Conservation (phyloP, 1,140 invertebrate genomes). For the Psilanteris sp. region DNA sequence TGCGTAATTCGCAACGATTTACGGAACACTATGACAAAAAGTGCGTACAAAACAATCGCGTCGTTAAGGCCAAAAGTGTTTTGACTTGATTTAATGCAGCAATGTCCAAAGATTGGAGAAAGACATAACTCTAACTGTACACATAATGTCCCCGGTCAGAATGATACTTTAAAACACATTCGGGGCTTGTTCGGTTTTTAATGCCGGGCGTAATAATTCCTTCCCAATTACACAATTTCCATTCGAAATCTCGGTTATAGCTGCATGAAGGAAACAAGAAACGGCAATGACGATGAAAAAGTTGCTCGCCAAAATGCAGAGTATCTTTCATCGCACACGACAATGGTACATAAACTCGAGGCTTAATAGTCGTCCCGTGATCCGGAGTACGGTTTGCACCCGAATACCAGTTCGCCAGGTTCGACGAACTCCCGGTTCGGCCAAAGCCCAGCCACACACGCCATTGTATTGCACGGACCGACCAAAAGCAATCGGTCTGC, state of each 20-base stretch:
- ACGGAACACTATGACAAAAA: too few relatives aligned
- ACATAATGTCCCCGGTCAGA: too few relatives aligned
- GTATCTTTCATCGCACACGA: conserved; percentile 28
- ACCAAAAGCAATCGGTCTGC: conserved; percentile 48
- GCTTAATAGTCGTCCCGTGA: conserved; percentile 31
- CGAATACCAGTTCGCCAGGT: conserved; percentile 42
- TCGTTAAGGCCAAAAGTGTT: too few relatives aligned
- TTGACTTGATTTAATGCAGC: too few relatives aligned
- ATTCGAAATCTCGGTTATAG: too few relatives aligned
- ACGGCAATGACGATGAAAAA: too few relatives aligned
- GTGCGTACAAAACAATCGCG: too few relatives aligned
- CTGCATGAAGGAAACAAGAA: not conserved
- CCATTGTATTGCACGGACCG: conserved; percentile 43
- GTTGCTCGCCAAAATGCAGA: conserved; percentile 4
- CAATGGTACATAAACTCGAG: conserved; percentile 46
- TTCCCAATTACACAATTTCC: not conserved
- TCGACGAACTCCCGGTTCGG: conserved; percentile 52
- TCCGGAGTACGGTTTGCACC: conserved; percentile 40
- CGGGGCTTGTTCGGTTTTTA: too few relatives aligned
- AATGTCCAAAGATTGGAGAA: too few relatives aligned
- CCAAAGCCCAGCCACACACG: too few relatives aligned
- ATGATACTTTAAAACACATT: not conserved
- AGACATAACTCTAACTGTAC: too few relatives aligned
- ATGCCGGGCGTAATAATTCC: not conserved
- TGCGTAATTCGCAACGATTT: too few relatives aligned